phyloP scores from a whole-genome alignment of 2,888 invertebrate species.

The Coelopa pilipes region DNA sequence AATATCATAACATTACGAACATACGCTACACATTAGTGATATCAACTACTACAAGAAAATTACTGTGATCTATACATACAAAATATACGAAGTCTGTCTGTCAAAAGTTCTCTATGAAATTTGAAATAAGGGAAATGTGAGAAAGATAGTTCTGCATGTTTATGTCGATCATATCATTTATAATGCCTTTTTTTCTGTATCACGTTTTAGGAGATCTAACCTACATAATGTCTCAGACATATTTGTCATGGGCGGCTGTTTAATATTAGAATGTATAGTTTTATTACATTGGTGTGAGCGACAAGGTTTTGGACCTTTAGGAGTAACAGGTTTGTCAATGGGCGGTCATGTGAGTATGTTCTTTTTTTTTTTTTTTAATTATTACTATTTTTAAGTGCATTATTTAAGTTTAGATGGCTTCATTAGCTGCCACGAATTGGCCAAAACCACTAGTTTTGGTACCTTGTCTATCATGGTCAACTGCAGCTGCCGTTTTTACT shows the following conservation, averaged over 20 bases:
- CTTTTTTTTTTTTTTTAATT: not conserved
- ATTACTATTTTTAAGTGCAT: conserved; percentile 53
- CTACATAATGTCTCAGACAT: conserved; percentile 96
- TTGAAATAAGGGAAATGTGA: not conserved
- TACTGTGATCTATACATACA: no score
- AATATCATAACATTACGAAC: no score
- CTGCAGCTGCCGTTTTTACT: conserved; percentile 95
- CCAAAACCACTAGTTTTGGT: conserved; percentile 92
- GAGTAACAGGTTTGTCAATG: conserved; percentile 96
- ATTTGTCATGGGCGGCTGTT: conserved; percentile 98
- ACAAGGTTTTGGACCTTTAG: conserved; percentile 91
- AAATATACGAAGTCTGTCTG: no score
- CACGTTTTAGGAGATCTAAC: conserved; percentile 78
- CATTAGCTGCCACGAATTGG: conserved; percentile 95
- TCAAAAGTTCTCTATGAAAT: no score
- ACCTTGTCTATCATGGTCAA: conserved; percentile 97
- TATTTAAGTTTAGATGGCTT: conserved; percentile 84
- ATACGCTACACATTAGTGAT: no score
- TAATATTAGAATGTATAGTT: conserved; percentile 92
- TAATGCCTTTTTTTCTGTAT: not conserved
- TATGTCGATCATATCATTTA: not conserved
- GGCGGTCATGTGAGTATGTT: conserved; percentile 88
- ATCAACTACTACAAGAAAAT: no score
- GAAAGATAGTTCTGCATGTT: not conserved
- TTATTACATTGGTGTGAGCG: conserved; percentile 94